Evolutionary conservation across 2,113 vertebrate species (phyloP).

Genomic region (Verasper variegatus): DNA sequence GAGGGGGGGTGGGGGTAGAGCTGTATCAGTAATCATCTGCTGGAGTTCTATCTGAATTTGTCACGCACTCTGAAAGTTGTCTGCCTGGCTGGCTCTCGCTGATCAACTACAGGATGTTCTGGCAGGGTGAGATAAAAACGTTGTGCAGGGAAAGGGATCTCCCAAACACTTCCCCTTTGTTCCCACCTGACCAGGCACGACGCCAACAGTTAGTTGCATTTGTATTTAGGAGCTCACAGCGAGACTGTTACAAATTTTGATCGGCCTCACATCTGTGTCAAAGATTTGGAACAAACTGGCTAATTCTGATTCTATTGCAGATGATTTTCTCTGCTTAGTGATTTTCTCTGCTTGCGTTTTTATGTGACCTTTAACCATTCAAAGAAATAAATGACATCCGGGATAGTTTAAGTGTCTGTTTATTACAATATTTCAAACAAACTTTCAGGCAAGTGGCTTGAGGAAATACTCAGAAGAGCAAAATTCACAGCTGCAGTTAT

Average conservation of each 20-base stretch:
- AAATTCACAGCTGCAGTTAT: slow-evolving; percentile 12
- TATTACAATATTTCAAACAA: slow-evolving; percentile 21
- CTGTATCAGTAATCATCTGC: slow-evolving; percentile 61
- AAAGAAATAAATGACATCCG: neutral
- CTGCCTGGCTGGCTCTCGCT: slow-evolving; percentile 54
- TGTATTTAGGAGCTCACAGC: slow-evolving; percentile 13
- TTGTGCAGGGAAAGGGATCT: slow-evolving; percentile 50
- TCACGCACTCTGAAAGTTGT: slow-evolving; percentile 57
- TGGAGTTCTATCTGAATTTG: slow-evolving; percentile 67
- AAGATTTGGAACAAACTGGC: neutral
- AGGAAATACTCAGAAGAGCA: slow-evolving; percentile 2
- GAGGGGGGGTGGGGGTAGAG: neutral
- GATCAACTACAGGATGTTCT: slow-evolving; percentile 79
- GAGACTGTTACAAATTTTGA: slow-evolving; percentile 1
- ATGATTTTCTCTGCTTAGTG: too few relatives aligned
- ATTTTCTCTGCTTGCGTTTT: too few relatives aligned
- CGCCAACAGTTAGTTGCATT: slow-evolving; percentile 34
- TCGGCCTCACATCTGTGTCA: neutral
- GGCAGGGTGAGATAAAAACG: slow-evolving; percentile 72
- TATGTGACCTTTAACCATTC: neutral
- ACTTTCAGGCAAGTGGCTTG: neutral
- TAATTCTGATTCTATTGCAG: too few relatives aligned
- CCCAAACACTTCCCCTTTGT: slow-evolving; percentile 73
- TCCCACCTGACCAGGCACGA: slow-evolving; percentile 65
- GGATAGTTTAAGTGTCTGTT: slow-evolving; percentile 4